phyloP scores from a whole-genome alignment of 2,113 vertebrate species.

The Etia nguti region DNA sequence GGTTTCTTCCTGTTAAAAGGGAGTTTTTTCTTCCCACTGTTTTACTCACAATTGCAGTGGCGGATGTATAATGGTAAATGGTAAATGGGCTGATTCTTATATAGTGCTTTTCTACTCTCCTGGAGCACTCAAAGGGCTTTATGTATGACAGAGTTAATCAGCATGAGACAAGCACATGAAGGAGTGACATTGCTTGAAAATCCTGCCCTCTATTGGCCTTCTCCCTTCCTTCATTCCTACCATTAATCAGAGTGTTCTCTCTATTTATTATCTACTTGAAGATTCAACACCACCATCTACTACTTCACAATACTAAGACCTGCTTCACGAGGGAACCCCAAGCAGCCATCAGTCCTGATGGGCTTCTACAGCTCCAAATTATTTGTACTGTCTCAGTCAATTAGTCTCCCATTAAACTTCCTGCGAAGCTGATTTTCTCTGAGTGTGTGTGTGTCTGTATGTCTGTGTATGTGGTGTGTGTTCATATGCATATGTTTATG shows the following conservation, averaged over 20 bases:
- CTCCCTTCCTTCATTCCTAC: neutral
- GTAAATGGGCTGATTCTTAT: too few species aligned
- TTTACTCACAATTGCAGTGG: conserved; percentile 14
- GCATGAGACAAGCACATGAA: neutral
- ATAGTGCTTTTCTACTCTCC: too few species aligned
- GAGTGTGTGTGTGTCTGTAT: neutral
- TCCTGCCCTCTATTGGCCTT: conserved; percentile 34
- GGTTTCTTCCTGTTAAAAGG: too few species aligned
- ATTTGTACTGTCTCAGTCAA: conserved; percentile 65
- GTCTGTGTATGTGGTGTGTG: neutral
- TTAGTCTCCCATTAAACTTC: conserved; percentile 30
- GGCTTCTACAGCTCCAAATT: conserved; percentile 63
- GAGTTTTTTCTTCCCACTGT: too few species aligned
- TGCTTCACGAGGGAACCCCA: conserved; percentile 7
- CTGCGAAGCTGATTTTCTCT: neutral
- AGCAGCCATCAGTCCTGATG: conserved; percentile 64
- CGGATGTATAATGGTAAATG: conserved; percentile 37
- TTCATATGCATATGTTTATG: too few species aligned
- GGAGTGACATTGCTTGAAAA: conserved; percentile 2
- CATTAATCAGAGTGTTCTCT: neutral
- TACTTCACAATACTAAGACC: neutral
- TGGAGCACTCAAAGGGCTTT: too few species aligned
- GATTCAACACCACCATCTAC: neutral
- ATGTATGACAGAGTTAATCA: conserved; percentile 37
- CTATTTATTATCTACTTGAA: too few species aligned